Percentiles rank a stretch among this genome's conserved stretches.
Evolutionary conservation across 1,140 invertebrate species (phyloP).

Genomic region (Sycophaga agraensis): DNA sequence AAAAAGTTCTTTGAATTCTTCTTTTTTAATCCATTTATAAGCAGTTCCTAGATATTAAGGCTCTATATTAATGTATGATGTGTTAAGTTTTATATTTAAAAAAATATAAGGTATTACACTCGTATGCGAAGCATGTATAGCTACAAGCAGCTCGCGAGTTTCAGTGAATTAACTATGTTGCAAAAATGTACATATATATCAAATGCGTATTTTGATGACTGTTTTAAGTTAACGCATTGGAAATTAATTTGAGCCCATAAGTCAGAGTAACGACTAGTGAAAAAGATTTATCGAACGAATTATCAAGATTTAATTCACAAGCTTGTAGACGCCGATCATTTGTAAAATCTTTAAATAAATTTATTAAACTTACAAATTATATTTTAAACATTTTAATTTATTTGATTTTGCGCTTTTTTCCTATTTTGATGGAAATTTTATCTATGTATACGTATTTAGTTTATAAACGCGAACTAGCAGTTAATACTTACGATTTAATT

Average conservation of each 20-base stretch:
- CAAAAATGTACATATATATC: slow-evolving; percentile 16
- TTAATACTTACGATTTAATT: slow-evolving; percentile 4
- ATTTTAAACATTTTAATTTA: no score
- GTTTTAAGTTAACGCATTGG: slow-evolving; percentile 4
- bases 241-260: background rate
- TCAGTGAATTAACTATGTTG: background rate
- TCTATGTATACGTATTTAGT: background rate
- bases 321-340: background rate
- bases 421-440: no score
- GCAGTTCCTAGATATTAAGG: slow-evolving; percentile 24
- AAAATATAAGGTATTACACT: slow-evolving; percentile 2
- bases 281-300: background rate
- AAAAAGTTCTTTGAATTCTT: no score
- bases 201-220: slow-evolving; percentile 10
- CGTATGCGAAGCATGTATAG: background rate
- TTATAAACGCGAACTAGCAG: background rate
- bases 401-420: no score
- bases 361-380: no score
- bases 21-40: background rate
- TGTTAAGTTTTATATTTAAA: slow-evolving; percentile 15
- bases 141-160: slow-evolving; percentile 14
- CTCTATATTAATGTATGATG: slow-evolving; percentile 5
- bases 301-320: background rate
- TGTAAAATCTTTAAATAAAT: background rate
- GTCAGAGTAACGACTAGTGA: background rate